phyloP scores from a whole-genome alignment of 2,888 invertebrate genomes.

The Cancer borealis region DNA sequence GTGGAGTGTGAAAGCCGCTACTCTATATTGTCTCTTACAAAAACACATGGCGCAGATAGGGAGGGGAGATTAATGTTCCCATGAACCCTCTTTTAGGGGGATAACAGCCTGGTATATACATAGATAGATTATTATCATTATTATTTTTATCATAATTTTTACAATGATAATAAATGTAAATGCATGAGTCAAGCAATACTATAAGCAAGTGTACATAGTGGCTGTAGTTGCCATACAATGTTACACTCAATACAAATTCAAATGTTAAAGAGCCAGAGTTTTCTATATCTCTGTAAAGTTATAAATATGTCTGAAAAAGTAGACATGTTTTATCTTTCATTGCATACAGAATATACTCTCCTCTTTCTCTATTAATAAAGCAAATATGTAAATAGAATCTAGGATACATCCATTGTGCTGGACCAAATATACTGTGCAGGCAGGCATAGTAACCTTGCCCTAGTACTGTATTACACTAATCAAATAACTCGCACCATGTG shows the following conservation, averaged over 20 bases:
- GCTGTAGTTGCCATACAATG: background rate
- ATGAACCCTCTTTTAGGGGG: background rate
- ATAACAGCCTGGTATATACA: background rate
- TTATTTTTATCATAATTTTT: background rate
- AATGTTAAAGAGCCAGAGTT: background rate
- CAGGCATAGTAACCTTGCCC: background rate
- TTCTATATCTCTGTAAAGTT: background rate
- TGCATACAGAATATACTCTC: background rate
- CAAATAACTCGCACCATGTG: conserved; percentile 11
- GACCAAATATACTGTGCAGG: conserved; percentile 32
- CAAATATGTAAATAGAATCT: background rate
- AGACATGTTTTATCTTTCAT: background rate
- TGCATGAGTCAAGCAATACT: background rate
- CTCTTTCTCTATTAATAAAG: background rate
- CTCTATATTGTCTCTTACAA: too few species aligned
- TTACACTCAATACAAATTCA: background rate
- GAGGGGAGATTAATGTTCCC: too few species aligned
- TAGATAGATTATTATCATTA: background rate
- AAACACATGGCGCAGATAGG: too few species aligned
- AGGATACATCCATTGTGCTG: conserved; percentile 28
- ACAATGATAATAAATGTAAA: background rate
- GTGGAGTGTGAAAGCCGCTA: too few species aligned
- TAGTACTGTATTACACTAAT: background rate
- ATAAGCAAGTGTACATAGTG: background rate
- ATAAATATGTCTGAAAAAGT: background rate